These are phyloP conservation scores for Sebastes iracundus DNA, from an alignment of 2,797 vertebrate genomes.

Conservation along the genomic window DNA sequence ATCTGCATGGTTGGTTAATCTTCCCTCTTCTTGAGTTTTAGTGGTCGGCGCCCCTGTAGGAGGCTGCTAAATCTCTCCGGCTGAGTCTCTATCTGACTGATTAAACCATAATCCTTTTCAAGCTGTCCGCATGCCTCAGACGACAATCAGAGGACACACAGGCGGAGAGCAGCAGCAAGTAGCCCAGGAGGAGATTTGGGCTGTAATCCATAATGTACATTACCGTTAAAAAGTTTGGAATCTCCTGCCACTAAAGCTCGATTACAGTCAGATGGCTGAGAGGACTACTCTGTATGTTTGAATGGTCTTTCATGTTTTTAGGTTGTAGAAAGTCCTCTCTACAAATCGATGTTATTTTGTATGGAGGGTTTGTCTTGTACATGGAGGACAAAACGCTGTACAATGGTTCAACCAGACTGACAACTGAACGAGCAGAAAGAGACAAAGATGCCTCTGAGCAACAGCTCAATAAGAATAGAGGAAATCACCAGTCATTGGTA, in stretches of 20 bases:
- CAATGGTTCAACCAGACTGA: neutral
- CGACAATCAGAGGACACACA: neutral
- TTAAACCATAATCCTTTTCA: constrained; percentile 55
- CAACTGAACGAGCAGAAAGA: neutral
- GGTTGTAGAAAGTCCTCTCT: neutral
- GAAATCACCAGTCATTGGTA: neutral
- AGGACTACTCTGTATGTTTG: neutral
- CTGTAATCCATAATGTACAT: neutral
- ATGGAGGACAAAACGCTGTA: neutral
- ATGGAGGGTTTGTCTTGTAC: neutral
- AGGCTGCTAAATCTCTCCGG: constrained; percentile 26
- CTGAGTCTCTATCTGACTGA: constrained; percentile 36
- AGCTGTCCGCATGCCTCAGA: constrained; percentile 14
- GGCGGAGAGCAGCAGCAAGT: neutral
- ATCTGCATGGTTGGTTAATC: constrained; percentile 25
- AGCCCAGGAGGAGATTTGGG: neutral
- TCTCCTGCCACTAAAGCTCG: neutral
- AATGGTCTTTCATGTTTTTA: neutral
- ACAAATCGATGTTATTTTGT: neutral
- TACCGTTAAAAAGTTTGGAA: neutral
- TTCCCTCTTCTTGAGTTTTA: constrained; percentile 33
- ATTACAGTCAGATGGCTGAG: neutral
- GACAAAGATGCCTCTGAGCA: neutral
- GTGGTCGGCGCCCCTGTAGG: constrained; percentile 22
- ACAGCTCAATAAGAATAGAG: neutral